Evolutionary conservation across 2,113 vertebrate genomes (phyloP).

Genomic region (Plecturocebus donacophilus): DNA sequence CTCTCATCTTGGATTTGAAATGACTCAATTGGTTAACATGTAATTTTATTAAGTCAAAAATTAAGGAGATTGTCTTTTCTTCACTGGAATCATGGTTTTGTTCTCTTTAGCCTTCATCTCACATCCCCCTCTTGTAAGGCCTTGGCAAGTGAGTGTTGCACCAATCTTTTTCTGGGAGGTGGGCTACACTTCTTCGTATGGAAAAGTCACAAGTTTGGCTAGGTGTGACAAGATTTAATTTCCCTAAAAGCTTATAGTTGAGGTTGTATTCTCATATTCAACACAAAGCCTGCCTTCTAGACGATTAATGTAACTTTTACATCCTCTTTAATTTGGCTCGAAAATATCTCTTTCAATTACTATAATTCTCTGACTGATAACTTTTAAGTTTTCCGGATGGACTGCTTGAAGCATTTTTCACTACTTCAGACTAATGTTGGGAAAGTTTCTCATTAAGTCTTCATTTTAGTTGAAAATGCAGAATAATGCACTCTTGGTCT

Average conservation of each 20-base stretch:
- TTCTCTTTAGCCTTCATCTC: not conserved
- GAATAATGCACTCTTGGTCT: not conserved
- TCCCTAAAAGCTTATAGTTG: conserved; percentile 64
- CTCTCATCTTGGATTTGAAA: not conserved
- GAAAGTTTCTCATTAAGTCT: not conserved
- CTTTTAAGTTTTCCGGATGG: conserved; percentile 17
- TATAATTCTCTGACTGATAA: conserved; percentile 53
- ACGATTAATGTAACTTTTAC: conserved; percentile 66
- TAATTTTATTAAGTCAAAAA: conserved; percentile 3
- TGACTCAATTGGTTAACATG: not conserved
- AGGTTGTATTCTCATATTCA: conserved; percentile 36
- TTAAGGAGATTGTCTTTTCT: not conserved
- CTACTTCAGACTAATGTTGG: conserved; percentile 17
- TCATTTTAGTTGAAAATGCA: not conserved
- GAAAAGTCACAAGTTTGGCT: conserved; percentile 45
- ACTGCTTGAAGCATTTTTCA: conserved; percentile 18
- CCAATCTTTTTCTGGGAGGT: not conserved
- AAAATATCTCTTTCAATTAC: conserved; percentile 59
- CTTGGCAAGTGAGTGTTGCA: not conserved
- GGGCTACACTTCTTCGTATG: not conserved
- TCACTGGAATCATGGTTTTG: not conserved
- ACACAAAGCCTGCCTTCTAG: conserved; percentile 41
- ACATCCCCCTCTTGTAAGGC: not conserved
- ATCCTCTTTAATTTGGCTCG: conserved; percentile 72
- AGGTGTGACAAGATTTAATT: conserved; percentile 66